Evolutionary conservation across 2,888 invertebrate genomes (phyloP), one percentile per base, ranked within the genome.

Genomic region (Acanthosepion lycidas): DNA sequence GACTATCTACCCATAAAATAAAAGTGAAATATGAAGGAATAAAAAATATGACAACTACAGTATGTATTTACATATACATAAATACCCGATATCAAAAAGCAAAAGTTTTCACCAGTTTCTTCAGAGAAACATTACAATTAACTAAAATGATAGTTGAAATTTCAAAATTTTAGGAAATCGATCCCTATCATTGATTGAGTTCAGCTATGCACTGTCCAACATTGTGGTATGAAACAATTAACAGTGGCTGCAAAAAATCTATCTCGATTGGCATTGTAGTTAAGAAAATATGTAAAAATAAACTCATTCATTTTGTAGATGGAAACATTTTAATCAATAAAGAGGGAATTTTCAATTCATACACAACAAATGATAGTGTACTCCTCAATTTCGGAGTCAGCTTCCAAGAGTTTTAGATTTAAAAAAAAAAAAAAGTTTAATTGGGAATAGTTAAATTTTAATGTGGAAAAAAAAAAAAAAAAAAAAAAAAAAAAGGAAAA

Each of bases 301-400:
- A 78, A 78, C 78, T 78, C 78, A n/a, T 78, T 78, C n/a, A 78
- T 78, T 78, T 78, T 78, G 78, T n/a, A 78, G 78, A 78, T 78
- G n/a, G n/a, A 78, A 78, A 78, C 78, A 78, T 78, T 78, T 78
- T 78, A 78, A 78, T 78, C 78, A 78, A 78, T 78, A 78, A 78
- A 78, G n/a, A 78, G 78, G n/a, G 78, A 78, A 78, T 78, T 78
- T 78, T 78, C 78, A 78, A 78, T 78, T 78, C 78, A 78, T 78
- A 78, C 78, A 78, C 78, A 78, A 78, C 78, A 78, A 33, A 33
- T 33, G 78, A 78, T n/a, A 33, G n/a, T 33, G 6, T 18, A 33
- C 78, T 78, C 78, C n/a, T 78, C n/a, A 78, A n/a, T 78, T 78
- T n/a, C n/a, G 20, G 78, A 78, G n/a, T 15, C 15, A 78, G 28